A percentile compares a stretch with the other conserved stretches of the same genome.
Evolutionary conservation across 1,140 invertebrate genomes (phyloP).

Genomic region (Stratiolaelaps scimitus): DNA sequence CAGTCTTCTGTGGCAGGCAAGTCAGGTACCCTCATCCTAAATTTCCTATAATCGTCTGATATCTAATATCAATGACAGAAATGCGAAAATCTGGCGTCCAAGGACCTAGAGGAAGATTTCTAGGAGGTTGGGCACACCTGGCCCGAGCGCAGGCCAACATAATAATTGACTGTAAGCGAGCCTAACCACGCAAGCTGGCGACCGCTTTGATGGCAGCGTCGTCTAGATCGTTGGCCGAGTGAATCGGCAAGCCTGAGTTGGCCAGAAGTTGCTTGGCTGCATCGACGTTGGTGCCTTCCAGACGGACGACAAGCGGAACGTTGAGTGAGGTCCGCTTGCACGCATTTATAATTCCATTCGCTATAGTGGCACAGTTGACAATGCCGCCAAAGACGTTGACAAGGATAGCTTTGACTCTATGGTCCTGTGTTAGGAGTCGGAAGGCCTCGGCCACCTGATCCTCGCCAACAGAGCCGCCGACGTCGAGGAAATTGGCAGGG

Average conservation of each 20-base stretch:
- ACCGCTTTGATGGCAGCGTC: slow-evolving; percentile 83
- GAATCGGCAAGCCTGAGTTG: slow-evolving; percentile 66
- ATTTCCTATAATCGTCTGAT: too few species aligned
- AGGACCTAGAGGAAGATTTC: too few species aligned
- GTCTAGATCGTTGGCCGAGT: slow-evolving; percentile 69
- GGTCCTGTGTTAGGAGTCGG: slow-evolving; percentile 43
- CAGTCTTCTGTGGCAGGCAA: too few species aligned
- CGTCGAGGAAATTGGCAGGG: slow-evolving; percentile 46
- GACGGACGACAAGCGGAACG: slow-evolving; percentile 76
- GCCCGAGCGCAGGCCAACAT: background rate
- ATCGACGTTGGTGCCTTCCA: slow-evolving; percentile 73
- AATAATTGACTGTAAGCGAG: background rate
- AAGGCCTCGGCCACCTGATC: slow-evolving; percentile 45
- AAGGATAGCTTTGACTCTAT: slow-evolving; percentile 63
- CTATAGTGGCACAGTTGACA: slow-evolving; percentile 93
- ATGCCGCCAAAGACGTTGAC: slow-evolving; percentile 99
- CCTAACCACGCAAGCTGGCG: slow-evolving; percentile 37
- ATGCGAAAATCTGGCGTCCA: too few species aligned
- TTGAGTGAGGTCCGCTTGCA: slow-evolving; percentile 62
- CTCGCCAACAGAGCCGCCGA: slow-evolving; percentile 45
- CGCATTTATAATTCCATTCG: slow-evolving; percentile 82
- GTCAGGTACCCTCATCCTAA: too few species aligned
- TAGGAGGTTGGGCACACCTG: too few species aligned
- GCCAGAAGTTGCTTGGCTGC: slow-evolving; percentile 56
- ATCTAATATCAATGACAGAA: too few species aligned